These are phyloP conservation scores for Xylota sylvarum DNA, from an alignment of 2,888 invertebrate genomes.

Conservation along the genomic window DNA sequence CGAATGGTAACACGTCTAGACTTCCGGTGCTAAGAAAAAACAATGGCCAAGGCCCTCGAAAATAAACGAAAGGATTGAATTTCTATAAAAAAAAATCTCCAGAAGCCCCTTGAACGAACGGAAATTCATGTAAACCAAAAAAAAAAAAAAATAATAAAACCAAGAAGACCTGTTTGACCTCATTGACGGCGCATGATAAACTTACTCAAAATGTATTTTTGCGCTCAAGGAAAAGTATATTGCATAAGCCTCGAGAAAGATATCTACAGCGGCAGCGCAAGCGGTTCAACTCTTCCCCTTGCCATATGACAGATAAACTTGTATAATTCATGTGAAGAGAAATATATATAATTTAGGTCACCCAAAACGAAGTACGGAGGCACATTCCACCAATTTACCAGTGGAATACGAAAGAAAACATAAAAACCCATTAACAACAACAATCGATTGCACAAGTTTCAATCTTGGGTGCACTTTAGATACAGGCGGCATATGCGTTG, in stretches of 20 bases:
- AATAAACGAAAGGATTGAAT: not conserved
- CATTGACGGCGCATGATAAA: slow-evolving; percentile 1
- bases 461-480: slow-evolving; percentile 2
- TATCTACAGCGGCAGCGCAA: not conserved
- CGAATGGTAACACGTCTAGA: too few species aligned
- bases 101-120: not conserved
- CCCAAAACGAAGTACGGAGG: slow-evolving; percentile 9
- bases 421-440: slow-evolving; percentile 27
- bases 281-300: slow-evolving; percentile 10
- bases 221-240: not conserved
- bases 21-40: too few species aligned
- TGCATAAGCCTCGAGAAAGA: not conserved
- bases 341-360: slow-evolving; percentile 30
- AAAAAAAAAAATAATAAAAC: not conserved
- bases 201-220: not conserved
- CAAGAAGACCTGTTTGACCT: not conserved
- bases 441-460: slow-evolving; percentile 41
- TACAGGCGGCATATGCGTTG: slow-evolving; percentile 1
- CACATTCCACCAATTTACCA: slow-evolving; percentile 12
- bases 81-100: not conserved
- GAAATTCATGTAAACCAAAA: not conserved
- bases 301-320: slow-evolving; percentile 59
- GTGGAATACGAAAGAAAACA: slow-evolving; percentile 3
- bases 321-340: slow-evolving; percentile 28
- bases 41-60: too few species aligned